phyloP scores from a whole-genome alignment of 2,888 invertebrate species.

The Antitype chi region DNA sequence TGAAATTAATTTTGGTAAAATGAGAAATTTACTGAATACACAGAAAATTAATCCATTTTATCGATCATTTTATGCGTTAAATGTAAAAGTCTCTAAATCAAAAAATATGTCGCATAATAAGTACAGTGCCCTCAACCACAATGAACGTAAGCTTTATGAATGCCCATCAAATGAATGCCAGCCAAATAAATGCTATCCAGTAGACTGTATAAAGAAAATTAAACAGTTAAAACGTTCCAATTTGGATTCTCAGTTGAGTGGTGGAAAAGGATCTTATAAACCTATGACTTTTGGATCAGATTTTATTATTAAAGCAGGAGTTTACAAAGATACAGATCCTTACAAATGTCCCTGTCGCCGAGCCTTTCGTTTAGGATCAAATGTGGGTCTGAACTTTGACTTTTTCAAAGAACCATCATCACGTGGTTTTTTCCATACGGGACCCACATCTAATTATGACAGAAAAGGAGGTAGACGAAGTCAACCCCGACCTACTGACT shows the following conservation, averaged over 20 bases:
- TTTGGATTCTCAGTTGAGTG: not conserved
- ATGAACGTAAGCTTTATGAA: slow-evolving; percentile 50
- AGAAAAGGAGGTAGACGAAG: not conserved
- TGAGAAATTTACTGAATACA: slow-evolving; percentile 31
- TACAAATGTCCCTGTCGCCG: slow-evolving; percentile 14
- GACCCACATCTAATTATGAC: not conserved
- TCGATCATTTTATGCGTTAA: slow-evolving; percentile 50
- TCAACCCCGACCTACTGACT: not conserved
- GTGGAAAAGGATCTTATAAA: not conserved
- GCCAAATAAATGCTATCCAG: slow-evolving; percentile 59
- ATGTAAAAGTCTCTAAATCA: slow-evolving; percentile 40
- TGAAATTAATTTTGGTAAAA: slow-evolving; percentile 38
- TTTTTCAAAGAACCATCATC: slow-evolving; percentile 61
- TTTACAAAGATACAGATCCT: slow-evolving; percentile 33
- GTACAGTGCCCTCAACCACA: not conserved
- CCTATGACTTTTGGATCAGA: slow-evolving; percentile 18
- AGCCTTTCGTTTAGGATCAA: slow-evolving; percentile 61
- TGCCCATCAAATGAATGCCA: slow-evolving; percentile 57
- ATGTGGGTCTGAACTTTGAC: slow-evolving; percentile 63
- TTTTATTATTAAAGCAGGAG: slow-evolving; percentile 14
- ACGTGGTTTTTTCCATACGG: not conserved
- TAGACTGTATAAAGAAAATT: slow-evolving; percentile 51
- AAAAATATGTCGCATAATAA: slow-evolving; percentile 5
- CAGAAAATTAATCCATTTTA: slow-evolving; percentile 44
- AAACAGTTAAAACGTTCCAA: slow-evolving; percentile 16